Base-by-base conservation (phyloP, 2,113 vertebrate species). In the Eulemur rufifrons region DNA sequence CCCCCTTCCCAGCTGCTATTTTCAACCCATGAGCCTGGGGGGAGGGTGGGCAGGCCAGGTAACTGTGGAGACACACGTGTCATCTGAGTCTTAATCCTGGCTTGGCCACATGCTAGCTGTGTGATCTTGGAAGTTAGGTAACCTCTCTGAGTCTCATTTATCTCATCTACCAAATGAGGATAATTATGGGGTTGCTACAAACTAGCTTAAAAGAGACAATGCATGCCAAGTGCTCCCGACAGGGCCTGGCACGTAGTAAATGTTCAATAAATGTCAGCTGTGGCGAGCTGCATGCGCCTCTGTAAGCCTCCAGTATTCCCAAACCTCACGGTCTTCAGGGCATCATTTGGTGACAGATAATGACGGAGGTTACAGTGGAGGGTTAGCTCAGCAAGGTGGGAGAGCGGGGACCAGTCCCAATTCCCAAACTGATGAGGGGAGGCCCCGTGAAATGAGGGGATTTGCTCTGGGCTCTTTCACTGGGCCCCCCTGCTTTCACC, bases 91-190 rank as follows among this genome's bases (percentile, higher is more conserved):
- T 86, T 83, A 69, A 74, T 78, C 82, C 61, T 37, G 18, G 52
- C 54, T n/a, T 68, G 86, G 71, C 82, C 25, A 34, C 39, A 88
- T 25, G 23, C 32, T 77, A 32, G 78, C 80, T 86, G 37, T 97
- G 91, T 76, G 81, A 90, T 68, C 61, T 56, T 32, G 68, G 34
- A 63, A 71, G 91, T 85, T 64, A 56, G 89, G 78, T 78, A 85
- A 89, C 78, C 82, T 94, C 63, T 95, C 64, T 54, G 76, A 89
- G 81, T 80, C 71, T 91, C 76, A 42, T 68, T 93, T 93, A 66
- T 66, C 78, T 93, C 93, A 69, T 80, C 61, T 94, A 54, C 88
- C 56, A 87, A 86, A 59, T 71, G 42, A 80, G 23, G 71, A 32
- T 90, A 91, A 97, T 77, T 89, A 93, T 14, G 86, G 37, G 81